Percentiles rank a stretch among this genome's conserved stretches.
These are phyloP conservation scores for Chrysomallon squamiferum DNA, from an alignment of 1,140 invertebrate genomes.

Conservation along the genomic window DNA sequence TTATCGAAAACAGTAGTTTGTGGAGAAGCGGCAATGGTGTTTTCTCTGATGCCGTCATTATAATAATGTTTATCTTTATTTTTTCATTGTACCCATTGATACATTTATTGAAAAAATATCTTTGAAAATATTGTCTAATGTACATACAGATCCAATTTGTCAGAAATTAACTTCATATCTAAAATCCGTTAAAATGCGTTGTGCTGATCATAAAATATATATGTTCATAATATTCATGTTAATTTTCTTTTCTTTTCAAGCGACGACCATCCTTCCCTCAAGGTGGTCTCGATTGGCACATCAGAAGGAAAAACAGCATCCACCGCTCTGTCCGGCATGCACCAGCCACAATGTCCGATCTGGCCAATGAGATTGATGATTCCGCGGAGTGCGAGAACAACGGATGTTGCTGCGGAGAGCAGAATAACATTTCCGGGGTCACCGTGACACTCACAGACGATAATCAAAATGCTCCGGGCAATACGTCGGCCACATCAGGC, in stretches of 20 bases:
- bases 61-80: too few relatives aligned
- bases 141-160: too few relatives aligned
- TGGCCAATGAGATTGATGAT: conserved; percentile 7
- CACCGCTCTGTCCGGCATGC: not conserved
- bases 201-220: too few relatives aligned
- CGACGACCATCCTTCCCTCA: conserved; percentile 28
- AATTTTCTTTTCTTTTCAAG: conserved; percentile 13
- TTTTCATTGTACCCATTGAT: too few relatives aligned
- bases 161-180: too few relatives aligned
- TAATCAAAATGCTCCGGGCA: not conserved
- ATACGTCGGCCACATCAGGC: conserved; percentile 5
- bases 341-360: not conserved
- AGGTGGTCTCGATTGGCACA: conserved; percentile 8
- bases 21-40: too few relatives aligned
- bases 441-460: not conserved
- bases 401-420: not conserved
- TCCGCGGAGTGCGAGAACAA: conserved; percentile 10
- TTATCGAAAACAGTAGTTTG: too few relatives aligned
- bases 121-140: too few relatives aligned
- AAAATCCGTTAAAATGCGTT: too few relatives aligned
- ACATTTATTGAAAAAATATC: too few relatives aligned
- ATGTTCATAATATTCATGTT: too few relatives aligned
- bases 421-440: not conserved
- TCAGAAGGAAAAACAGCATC: not conserved
- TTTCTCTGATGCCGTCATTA: too few relatives aligned